A percentile compares a stretch with the other conserved stretches of the same genome.
phyloP scores from a whole-genome alignment of 37 sponge, comb jelly and placozoan species.

The Tethya wilhelma region DNA sequence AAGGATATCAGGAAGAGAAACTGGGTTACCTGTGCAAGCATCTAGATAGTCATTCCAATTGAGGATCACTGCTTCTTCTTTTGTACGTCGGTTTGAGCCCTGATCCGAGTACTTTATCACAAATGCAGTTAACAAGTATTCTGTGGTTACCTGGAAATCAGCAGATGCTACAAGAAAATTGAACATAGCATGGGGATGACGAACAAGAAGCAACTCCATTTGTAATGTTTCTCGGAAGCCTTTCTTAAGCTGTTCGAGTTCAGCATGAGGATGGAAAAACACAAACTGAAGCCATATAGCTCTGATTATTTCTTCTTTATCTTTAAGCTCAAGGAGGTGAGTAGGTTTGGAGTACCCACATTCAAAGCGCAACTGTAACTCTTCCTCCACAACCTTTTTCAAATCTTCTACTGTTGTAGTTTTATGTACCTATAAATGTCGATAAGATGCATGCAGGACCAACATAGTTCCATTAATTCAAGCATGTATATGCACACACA shows the following conservation, averaged over 20 bases:
- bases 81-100: slow-evolving; percentile 15
- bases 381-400: neutral
- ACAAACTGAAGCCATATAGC: slow-evolving; percentile 39
- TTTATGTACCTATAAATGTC: too few species aligned
- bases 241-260: slow-evolving; percentile 14
- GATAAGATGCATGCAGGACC: too few species aligned
- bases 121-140: slow-evolving; percentile 3
- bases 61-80: slow-evolving; percentile 28
- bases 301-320: neutral
- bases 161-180: slow-evolving; percentile 8
- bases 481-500: too few species aligned
- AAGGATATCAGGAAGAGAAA: slow-evolving; percentile 17
- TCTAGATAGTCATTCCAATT: slow-evolving; percentile 22
- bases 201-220: neutral
- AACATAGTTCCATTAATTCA: too few species aligned
- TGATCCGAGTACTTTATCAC: slow-evolving; percentile 6
- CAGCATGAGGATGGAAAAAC: slow-evolving; percentile 28
- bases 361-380: slow-evolving; percentile 9
- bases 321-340: neutral
- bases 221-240: slow-evolving; percentile 45
- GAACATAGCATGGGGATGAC: neutral
- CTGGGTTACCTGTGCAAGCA: slow-evolving; percentile 1
- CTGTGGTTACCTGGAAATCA: neutral
- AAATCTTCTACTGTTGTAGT: neutral
- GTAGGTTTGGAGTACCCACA: slow-evolving; percentile 33